A percentile compares a stretch with the other conserved stretches of the same genome.
Conservation (phyloP, 2,888 invertebrate species). For the Pardosa pseudoannulata region DNA sequence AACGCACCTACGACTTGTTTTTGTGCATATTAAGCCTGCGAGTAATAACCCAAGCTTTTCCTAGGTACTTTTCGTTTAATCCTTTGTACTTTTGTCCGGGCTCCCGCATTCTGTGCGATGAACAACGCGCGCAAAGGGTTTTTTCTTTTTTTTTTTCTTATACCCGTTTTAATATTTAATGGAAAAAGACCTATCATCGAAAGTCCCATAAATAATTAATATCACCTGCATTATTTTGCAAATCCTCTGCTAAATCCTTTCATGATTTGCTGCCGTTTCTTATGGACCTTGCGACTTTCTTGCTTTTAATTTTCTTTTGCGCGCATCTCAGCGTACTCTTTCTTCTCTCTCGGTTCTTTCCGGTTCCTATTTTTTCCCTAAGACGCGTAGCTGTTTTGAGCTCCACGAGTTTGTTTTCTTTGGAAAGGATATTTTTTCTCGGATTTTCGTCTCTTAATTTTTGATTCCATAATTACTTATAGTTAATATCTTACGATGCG, state of each 20-base stretch:
- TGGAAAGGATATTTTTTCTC: too few species aligned
- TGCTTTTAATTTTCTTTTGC: slow-evolving; percentile 52
- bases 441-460: too few species aligned
- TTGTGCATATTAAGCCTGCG: slow-evolving; percentile 50
- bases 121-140: too few species aligned
- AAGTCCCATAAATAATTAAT: slow-evolving; percentile 68
- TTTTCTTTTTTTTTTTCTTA: slow-evolving; percentile 29
- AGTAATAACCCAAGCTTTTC: slow-evolving; percentile 60
- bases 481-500: too few species aligned
- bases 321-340: too few species aligned
- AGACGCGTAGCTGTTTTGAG: too few species aligned
- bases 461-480: too few species aligned
- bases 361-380: too few species aligned
- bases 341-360: too few species aligned
- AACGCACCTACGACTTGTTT: slow-evolving; percentile 38
- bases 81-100: slow-evolving; percentile 42
- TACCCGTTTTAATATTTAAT: slow-evolving; percentile 65
- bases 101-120: slow-evolving; percentile 9
- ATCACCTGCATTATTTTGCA: slow-evolving; percentile 61
- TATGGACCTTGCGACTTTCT: background rate
- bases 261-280: slow-evolving; percentile 39
- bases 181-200: slow-evolving; percentile 70
- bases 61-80: slow-evolving; percentile 52
- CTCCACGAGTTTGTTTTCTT: too few species aligned
- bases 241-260: slow-evolving; percentile 61